A percentile compares a stretch with the other conserved stretches of the same genome.
phyloP scores from a whole-genome alignment of 2,797 vertebrate genomes.

The Fratercula arctica region DNA sequence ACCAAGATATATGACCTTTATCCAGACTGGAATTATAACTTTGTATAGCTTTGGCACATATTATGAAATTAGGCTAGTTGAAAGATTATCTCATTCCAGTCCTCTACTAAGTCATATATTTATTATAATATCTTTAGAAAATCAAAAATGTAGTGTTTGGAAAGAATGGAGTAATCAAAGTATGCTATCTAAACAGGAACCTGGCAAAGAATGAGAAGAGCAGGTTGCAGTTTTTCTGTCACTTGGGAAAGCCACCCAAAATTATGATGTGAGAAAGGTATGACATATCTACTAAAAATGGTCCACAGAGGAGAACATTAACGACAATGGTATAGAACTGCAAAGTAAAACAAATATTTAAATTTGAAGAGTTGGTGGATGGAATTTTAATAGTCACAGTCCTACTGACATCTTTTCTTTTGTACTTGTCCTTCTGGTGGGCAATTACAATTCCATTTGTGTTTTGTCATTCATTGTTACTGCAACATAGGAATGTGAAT shows the following conservation, averaged over 20 bases:
- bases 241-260: neutral
- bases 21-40: neutral
- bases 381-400: neutral
- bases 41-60: neutral
- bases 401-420: neutral
- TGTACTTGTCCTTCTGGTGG: neutral
- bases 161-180: neutral
- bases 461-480: neutral
- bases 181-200: neutral
- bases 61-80: neutral
- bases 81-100: neutral
- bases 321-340: neutral
- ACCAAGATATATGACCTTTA: neutral
- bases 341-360: neutral
- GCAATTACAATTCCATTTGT: neutral
- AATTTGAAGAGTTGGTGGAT: neutral
- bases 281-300: neutral
- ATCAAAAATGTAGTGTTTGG: neutral
- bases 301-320: neutral
- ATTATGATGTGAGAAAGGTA: neutral
- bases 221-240: neutral
- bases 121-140: neutral
- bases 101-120: neutral
- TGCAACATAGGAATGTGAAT: neutral
- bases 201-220: neutral